Base-by-base conservation (phyloP, 2,113 vertebrate genomes). In the Australoheros scitulus region DNA sequence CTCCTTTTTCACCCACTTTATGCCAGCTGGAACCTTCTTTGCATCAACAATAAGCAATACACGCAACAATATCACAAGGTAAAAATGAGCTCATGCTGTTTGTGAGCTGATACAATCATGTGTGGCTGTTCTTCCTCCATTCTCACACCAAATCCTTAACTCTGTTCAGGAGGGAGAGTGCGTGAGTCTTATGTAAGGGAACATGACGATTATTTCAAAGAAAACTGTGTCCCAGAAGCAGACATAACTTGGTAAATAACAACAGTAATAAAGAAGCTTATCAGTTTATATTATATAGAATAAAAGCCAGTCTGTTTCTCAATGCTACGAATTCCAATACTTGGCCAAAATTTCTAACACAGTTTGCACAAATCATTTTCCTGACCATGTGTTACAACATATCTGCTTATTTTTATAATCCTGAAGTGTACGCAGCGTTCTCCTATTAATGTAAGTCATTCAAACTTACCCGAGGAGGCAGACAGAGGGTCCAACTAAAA, bases 391-490 rank as follows among this genome's bases (percentile, higher is more conserved):
- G 24, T 20, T 0, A 52, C 26, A 61, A 20, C 6, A 7, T 11
- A 7, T 22, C 29, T 43, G 14, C 2, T 5, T 63, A 15, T 1
- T 36, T 80, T 26, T n/a, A 11, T 11, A 4, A 15, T 26, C 7
- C 18, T 59, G 4, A 32, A 4, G 43, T 56, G 8, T 41, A 11
- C 5, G 32, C 47, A 74, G 34, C 4, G 32, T 32, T 76, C 2
- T 10, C 22, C 17, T 14, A 20, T 14, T 15, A 15, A 32, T 34
- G 29, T 1, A 1, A 55, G 43, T 81, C 59, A 87, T 83, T 80
- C 29, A 84, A 80, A 92, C 93, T 93, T 84, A 95, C 94, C 94
- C 79, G 79, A 47, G n/a, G 17, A 63, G 76, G 20, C 63, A 52
- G 50, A 36, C 64, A 41, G 50, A 70, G 24, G 58, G 80, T 87